phyloP scores from a whole-genome alignment of 2,888 invertebrate species.

The Polyommatus iphigenia region DNA sequence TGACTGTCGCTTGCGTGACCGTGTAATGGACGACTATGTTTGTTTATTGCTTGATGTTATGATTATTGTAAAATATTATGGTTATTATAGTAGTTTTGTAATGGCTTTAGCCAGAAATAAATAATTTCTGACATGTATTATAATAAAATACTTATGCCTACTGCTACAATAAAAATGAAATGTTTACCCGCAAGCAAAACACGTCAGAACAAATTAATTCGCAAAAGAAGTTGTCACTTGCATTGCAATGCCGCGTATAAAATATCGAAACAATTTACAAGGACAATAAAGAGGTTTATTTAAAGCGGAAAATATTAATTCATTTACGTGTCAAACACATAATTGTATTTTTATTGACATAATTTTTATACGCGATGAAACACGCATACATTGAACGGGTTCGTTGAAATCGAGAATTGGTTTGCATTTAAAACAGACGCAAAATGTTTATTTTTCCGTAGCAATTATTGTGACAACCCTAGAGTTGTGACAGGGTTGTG shows the following conservation, averaged over 20 bases:
- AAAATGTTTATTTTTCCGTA: constrained; percentile 38
- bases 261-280: constrained; percentile 21
- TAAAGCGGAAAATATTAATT: constrained; percentile 28
- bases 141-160: not conserved
- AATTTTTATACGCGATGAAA: constrained; percentile 25
- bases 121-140: not conserved
- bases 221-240: constrained; percentile 24
- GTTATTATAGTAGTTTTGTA: not conserved
- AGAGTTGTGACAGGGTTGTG: constrained; percentile 35
- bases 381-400: constrained; percentile 36
- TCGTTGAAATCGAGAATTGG: constrained; percentile 35
- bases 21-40: no score
- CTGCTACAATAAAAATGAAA: not conserved
- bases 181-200: not conserved
- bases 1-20: no score
- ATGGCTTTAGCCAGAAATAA: no score
- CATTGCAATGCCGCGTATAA: not conserved
- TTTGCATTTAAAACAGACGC: constrained; percentile 41
- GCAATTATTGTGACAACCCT: not conserved
- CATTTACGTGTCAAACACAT: constrained; percentile 29
- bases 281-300: constrained; percentile 16
- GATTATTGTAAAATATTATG: no score
- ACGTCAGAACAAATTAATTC: not conserved
- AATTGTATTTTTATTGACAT: constrained; percentile 30
- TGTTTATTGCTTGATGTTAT: not conserved